These are phyloP conservation scores for Oceanodroma leucorhoa DNA, from an alignment of 2,797 vertebrate genomes.

Conservation along the genomic window DNA sequence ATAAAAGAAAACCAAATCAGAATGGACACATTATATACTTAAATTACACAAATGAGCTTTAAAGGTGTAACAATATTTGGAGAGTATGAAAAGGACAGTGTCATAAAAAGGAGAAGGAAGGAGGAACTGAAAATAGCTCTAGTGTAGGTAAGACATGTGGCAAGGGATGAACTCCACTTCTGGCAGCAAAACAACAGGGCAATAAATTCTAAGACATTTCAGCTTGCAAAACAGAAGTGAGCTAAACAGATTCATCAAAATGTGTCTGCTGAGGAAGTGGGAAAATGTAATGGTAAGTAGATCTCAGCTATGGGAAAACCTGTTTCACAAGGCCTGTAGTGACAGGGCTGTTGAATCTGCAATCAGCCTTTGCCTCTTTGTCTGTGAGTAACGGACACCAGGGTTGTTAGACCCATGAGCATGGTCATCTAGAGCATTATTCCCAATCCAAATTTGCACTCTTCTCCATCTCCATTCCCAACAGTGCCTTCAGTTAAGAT, in stretches of 20 bases:
- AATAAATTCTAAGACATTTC: neutral
- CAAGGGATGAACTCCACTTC: neutral
- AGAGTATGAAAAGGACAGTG: neutral
- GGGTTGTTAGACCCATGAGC: too few relatives aligned
- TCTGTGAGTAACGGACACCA: rapidly evolving
- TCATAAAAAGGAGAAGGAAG: neutral
- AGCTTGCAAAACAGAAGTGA: neutral
- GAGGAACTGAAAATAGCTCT: neutral
- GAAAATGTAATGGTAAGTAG: rapidly evolving
- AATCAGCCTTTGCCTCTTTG: rapidly evolving
- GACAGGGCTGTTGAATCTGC: too few relatives aligned
- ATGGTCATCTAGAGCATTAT: rapidly evolving
- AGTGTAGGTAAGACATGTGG: rapidly evolving
- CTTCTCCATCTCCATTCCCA: neutral
- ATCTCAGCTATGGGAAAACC: neutral
- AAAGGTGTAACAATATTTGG: neutral
- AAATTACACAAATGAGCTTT: neutral
- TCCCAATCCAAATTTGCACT: neutral
- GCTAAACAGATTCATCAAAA: neutral
- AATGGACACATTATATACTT: neutral
- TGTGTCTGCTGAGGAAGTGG: neutral
- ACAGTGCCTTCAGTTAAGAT: neutral
- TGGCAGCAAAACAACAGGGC: rapidly evolving
- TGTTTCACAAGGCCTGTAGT: neutral
- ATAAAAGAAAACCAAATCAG: neutral